phyloP scores from a whole-genome alignment of 2,113 vertebrate species.

The Greenwoodochromis staneri region DNA sequence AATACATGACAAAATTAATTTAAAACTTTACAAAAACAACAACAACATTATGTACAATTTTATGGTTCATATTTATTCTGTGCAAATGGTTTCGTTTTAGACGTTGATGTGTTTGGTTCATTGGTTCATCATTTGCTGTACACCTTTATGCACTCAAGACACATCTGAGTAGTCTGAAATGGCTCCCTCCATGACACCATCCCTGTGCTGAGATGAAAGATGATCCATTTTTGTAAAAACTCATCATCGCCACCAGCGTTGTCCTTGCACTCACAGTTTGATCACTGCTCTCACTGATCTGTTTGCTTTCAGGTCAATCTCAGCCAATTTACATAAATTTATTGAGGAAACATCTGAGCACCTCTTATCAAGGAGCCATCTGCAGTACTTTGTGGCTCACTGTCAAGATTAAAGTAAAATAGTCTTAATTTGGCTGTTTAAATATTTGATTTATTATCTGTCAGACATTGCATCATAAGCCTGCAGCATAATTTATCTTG shows the following conservation, averaged over 20 bases:
- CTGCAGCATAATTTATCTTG: background rate
- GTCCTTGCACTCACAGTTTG: background rate
- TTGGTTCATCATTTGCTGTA: background rate
- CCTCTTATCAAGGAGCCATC: slow-evolving; percentile 25
- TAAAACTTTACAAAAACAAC: slow-evolving; percentile 31
- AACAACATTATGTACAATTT: slow-evolving; percentile 43
- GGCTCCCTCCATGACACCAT: background rate
- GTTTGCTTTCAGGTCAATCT: slow-evolving; percentile 24
- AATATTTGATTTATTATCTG: background rate
- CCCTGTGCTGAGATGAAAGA: background rate
- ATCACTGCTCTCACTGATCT: slow-evolving; percentile 14
- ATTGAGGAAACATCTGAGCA: slow-evolving; percentile 18
- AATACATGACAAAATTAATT: slow-evolving; percentile 15
- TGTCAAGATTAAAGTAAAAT: slow-evolving; percentile 14
- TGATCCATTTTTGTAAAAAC: background rate
- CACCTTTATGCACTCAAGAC: background rate
- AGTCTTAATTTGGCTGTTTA: background rate
- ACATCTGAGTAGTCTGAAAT: background rate
- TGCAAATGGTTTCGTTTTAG: background rate
- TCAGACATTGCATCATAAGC: background rate
- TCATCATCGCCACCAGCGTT: background rate
- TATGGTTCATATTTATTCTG: background rate
- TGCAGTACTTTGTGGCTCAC: slow-evolving; percentile 12
- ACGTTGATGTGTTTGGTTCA: background rate
- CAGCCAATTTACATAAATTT: slow-evolving; percentile 8